Evolutionary conservation across 1,140 invertebrate species (phyloP), one percentile per base, ranked within the genome.

Genomic region (Branchinecta lynchi): DNA sequence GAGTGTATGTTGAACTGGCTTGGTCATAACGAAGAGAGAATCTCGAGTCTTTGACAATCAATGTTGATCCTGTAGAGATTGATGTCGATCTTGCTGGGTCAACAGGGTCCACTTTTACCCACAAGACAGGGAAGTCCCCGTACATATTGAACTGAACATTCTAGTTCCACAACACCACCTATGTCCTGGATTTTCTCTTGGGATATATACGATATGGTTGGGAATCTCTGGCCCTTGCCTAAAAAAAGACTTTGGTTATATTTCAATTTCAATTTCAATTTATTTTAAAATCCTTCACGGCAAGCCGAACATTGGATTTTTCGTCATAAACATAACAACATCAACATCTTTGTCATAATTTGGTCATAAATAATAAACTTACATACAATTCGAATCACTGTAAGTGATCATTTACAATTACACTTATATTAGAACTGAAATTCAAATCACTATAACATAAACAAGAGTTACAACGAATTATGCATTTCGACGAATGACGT

Each of bases 121-220:
- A 95, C 45, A 92, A 75, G 20, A 93, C 86, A 8, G 89, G 86
- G 78, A 89, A 93, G 68, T 92, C 89, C 89, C 74, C 86, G 82
- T 3, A 87, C 86, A 80, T 93, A 93, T 75, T 93, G 90, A 6
- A 94, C 90, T 0, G 90, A 91, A 77, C 92, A 95, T 69, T 87
- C 86, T 68, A 95, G 80, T 75, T 94, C 89, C 0, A 92, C 89
- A 12, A 88, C 87, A 43, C 88, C 88, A 3, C 92, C 92, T 73
- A 95, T 93, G 79, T 93, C 90, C 75, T 90, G 87, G 65, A 94
- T 90, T 80, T 93, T 90, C 77, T 92, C 88, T 77, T 92, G 89
- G 0, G 90, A 89, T 72, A 94, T 93, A 72, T 90, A 89, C 0
- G 90, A 92, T 75, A 95, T 95, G 2, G 89, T 92, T 6, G 92